Conservation (phyloP, 2,888 invertebrate genomes). For the Eurytoma adleriae region DNA sequence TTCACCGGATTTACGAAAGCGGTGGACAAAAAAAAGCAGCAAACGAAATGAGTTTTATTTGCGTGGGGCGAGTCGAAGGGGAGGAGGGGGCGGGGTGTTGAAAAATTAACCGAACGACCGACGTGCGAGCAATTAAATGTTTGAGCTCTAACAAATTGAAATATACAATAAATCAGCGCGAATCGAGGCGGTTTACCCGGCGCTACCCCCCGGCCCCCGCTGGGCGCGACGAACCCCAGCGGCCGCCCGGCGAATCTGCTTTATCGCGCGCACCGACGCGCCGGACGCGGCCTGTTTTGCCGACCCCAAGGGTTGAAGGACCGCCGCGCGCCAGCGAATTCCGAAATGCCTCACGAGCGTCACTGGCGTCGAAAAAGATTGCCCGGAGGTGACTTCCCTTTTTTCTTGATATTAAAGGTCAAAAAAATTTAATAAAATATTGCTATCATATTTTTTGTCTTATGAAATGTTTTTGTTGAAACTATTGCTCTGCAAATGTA, state of each 20-base stretch:
- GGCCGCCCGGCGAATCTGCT: slow-evolving; percentile 34
- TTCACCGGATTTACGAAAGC: slow-evolving; percentile 20
- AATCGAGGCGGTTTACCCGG: slow-evolving; percentile 24
- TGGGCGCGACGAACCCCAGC: neutral
- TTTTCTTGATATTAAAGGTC: neutral
- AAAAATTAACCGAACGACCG: slow-evolving; percentile 63
- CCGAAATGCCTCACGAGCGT: slow-evolving; percentile 63
- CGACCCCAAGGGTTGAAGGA: slow-evolving; percentile 57
- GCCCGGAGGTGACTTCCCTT: neutral
- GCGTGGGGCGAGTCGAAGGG: neutral
- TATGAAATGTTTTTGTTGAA: no score
- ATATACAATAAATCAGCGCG: slow-evolving; percentile 64
- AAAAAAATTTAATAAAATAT: no score
- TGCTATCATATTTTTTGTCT: no score
- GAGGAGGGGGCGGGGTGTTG: slow-evolving; percentile 28
- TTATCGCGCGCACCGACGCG: slow-evolving; percentile 59
- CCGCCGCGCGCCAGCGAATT: slow-evolving; percentile 59
- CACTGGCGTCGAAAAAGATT: slow-evolving; percentile 64
- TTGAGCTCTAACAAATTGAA: slow-evolving; percentile 70
- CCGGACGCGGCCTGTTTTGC: slow-evolving; percentile 61
- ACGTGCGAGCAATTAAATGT: slow-evolving; percentile 68
- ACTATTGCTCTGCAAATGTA: no score
- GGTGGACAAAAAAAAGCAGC: slow-evolving; percentile 18
- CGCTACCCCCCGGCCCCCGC: neutral
- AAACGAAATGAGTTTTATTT: slow-evolving; percentile 43